Percentiles rank a stretch among this genome's conserved stretches.
Conservation (phyloP, 1,140 invertebrate genomes). For the Ceratina calcarata region DNA sequence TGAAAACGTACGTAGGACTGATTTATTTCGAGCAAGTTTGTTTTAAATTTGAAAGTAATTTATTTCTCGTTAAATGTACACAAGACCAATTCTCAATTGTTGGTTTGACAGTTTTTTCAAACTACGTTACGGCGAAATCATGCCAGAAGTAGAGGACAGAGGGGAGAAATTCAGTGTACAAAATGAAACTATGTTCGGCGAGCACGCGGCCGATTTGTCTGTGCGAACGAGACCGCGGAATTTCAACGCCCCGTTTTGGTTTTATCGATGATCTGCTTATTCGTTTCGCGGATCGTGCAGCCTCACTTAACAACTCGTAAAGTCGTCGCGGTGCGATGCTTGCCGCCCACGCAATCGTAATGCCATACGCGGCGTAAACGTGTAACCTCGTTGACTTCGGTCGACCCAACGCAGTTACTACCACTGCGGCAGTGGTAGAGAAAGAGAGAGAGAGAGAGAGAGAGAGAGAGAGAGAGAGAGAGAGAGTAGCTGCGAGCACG, state of each 20-base stretch:
- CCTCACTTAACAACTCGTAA: slow-evolving; percentile 72
- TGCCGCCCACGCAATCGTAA: slow-evolving; percentile 19
- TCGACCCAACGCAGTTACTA: slow-evolving; percentile 33
- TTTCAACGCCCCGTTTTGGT: slow-evolving; percentile 69
- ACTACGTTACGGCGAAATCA: too few species aligned
- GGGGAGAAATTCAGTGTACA: not conserved
- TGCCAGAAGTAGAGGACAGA: not conserved
- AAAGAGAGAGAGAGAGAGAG: too few species aligned
- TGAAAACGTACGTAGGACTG: not conserved
- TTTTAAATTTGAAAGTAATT: not conserved
- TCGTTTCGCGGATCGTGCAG: slow-evolving; percentile 48
- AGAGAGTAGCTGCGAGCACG: slow-evolving; percentile 14
- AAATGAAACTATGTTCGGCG: slow-evolving; percentile 18
- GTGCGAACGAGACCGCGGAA: slow-evolving; percentile 50
- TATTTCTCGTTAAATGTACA: not conserved
- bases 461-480: not conserved
- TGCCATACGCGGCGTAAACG: slow-evolving; percentile 36
- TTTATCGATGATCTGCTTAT: slow-evolving; percentile 69
- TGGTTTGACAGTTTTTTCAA: too few species aligned
- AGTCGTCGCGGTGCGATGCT: slow-evolving; percentile 59
- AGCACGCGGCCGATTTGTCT: slow-evolving; percentile 57
- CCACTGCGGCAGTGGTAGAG: slow-evolving; percentile 2
- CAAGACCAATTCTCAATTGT: too few species aligned
- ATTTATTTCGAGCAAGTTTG: not conserved
- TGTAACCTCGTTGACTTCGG: slow-evolving; percentile 48